Conservation (phyloP, 2,113 vertebrate species). For the Mormyrus iriodes region DNA sequence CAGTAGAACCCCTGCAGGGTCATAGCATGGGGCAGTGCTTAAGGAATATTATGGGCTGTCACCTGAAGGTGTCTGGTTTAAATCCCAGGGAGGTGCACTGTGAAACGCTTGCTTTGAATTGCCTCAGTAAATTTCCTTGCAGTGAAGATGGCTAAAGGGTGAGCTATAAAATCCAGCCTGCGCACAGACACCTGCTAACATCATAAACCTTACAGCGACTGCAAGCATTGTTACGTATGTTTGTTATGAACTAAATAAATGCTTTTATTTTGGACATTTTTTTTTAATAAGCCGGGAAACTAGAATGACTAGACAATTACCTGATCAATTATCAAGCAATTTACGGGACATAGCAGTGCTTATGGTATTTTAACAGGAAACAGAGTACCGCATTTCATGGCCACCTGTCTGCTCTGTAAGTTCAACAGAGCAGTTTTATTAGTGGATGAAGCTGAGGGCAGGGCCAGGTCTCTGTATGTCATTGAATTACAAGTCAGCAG, state of each 20-base stretch:
- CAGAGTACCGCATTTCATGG: not conserved
- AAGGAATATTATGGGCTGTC: conserved; percentile 18
- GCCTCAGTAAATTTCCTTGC: conserved; percentile 7
- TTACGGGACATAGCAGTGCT: not conserved
- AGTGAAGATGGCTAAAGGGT: not conserved
- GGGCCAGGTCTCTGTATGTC: not conserved
- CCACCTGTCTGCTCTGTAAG: not conserved
- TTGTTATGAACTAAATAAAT: conserved; percentile 20
- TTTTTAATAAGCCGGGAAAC: not conserved
- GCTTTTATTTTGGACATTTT: conserved; percentile 31
- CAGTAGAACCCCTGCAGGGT: not conserved
- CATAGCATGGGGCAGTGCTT: not conserved
- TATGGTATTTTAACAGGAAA: not conserved
- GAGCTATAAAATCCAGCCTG: not conserved
- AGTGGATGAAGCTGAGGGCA: not conserved
- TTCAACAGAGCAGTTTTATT: not conserved
- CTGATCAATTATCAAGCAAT: not conserved
- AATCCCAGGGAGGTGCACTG: not conserved
- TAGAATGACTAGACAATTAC: not conserved
- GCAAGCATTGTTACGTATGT: not conserved
- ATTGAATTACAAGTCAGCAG: not conserved
- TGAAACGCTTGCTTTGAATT: not conserved
- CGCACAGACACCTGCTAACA: not conserved
- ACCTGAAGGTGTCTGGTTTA: not conserved
- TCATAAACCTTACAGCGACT: not conserved